Evolutionary conservation across 2,888 invertebrate genomes (phyloP).

Genomic region (Nomada fucata): DNA sequence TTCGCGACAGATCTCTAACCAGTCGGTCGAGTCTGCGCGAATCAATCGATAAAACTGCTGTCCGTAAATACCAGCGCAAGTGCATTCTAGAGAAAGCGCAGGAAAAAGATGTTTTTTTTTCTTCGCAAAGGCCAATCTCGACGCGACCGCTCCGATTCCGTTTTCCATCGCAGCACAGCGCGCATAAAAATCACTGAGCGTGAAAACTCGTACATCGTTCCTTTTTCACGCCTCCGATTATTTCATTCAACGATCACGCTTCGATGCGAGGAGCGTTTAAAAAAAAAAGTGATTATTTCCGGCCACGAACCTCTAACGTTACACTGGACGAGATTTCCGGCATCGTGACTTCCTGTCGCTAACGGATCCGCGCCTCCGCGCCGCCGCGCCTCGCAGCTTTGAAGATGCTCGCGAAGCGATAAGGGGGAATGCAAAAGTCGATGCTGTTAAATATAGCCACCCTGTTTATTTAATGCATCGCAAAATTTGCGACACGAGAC

Average conservation of each 20-base stretch:
- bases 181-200: neutral
- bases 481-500: neutral
- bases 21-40: neutral
- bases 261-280: conserved; percentile 33
- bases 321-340: conserved; percentile 72
- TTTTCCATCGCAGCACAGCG: neutral
- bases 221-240: conserved; percentile 3
- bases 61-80: neutral
- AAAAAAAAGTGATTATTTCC: conserved; percentile 64
- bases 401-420: conserved; percentile 6
- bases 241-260: conserved; percentile 5
- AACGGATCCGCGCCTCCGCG: conserved; percentile 41
- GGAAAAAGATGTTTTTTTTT: too few species aligned
- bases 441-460: conserved; percentile 1
- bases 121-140: too few species aligned
- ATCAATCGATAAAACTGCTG: conserved; percentile 14
- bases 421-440: conserved; percentile 12
- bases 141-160: neutral
- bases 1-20: conserved; percentile 23
- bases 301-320: conserved; percentile 66
- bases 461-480: neutral
- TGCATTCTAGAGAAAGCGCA: neutral
- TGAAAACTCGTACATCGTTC: neutral
- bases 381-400: conserved; percentile 21
- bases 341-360: conserved; percentile 69